A percentile compares a stretch with the other conserved stretches of the same genome.
Conservation (phyloP, 2,113 vertebrate species). For the Ciconia boyciana region DNA sequence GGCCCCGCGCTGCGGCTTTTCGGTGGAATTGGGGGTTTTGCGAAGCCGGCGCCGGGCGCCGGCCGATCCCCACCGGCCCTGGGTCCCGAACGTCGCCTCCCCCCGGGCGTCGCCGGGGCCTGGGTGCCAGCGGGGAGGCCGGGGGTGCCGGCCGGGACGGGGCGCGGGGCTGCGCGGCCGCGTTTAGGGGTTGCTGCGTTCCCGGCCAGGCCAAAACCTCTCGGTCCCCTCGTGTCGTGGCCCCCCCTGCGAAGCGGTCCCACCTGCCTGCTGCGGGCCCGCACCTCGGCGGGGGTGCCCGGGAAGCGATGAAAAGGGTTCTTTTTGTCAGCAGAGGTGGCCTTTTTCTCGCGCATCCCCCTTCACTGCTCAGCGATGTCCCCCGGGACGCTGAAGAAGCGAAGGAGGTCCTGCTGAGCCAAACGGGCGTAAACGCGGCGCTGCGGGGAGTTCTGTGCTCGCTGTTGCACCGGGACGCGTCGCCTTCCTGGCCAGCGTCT, state of each 20-base stretch:
- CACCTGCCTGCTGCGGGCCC: background rate
- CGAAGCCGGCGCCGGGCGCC: fast-evolving
- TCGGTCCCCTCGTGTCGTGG: background rate
- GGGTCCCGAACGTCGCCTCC: fast-evolving
- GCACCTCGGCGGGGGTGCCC: too few relatives aligned
- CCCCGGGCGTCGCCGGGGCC: background rate
- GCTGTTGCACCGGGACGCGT: background rate
- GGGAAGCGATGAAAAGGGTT: too few relatives aligned
- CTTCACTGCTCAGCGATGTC: background rate
- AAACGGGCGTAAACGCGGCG: fast-evolving
- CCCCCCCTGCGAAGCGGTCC: background rate
- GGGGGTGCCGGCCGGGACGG: fast-evolving
- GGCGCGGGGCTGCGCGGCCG: fast-evolving
- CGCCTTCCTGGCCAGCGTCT: fast-evolving
- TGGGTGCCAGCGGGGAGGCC: background rate
- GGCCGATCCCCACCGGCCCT: background rate
- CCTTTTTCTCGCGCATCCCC: background rate
- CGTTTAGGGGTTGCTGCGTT: fast-evolving
- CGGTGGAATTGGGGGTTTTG: background rate
- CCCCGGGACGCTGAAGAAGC: background rate
- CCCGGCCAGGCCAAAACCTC: fast-evolving
- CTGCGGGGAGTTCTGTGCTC: background rate
- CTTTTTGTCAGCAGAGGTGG: too few relatives aligned
- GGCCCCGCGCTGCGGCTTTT: background rate
- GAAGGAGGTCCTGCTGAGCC: background rate